Evolutionary conservation across 2,113 vertebrate species (phyloP).

Genomic region (Ceyx margarethae): DNA sequence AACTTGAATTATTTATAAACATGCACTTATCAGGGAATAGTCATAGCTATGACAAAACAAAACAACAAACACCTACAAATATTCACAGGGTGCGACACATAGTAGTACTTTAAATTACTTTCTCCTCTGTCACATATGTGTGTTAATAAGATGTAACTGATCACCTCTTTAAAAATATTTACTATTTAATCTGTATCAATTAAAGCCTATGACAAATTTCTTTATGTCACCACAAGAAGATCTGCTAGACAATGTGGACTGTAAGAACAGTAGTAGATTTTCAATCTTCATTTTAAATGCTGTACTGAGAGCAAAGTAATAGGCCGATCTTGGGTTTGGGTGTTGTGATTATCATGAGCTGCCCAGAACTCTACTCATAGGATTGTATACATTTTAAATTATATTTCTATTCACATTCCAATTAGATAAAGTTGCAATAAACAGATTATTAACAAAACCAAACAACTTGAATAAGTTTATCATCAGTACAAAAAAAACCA

Average conservation of each 20-base stretch:
- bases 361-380: not conserved
- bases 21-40: not conserved
- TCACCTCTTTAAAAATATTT: not conserved
- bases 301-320: not conserved
- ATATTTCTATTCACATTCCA: not conserved
- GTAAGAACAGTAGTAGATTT: not conserved
- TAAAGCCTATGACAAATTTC: not conserved
- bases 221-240: not conserved
- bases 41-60: not conserved
- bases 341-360: not conserved
- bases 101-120: not conserved
- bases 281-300: not conserved
- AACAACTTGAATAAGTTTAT: not conserved
- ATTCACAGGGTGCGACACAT: not conserved
- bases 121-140: not conserved
- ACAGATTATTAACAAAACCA: not conserved
- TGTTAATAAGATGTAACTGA: not conserved
- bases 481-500: not conserved
- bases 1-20: not conserved
- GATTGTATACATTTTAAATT: not conserved
- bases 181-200: accelerated
- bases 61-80: not conserved
- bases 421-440: not conserved
- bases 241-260: not conserved
- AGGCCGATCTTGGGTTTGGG: not conserved